Conservation (phyloP, 2,797 vertebrate genomes). For the Melanotaenia parkinsoni region DNA sequence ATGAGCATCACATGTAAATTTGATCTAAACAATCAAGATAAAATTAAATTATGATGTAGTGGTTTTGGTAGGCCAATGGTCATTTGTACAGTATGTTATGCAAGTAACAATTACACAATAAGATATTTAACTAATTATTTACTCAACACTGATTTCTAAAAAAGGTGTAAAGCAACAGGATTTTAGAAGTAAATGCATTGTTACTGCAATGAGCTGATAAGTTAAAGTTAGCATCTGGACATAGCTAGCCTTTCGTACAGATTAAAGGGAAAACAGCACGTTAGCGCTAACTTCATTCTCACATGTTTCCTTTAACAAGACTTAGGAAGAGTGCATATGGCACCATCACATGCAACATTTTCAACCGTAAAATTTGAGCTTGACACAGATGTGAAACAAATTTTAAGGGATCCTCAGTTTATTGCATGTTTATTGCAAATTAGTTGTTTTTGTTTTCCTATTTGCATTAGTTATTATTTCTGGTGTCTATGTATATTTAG, state of each 20-base stretch:
- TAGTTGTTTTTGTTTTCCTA: not conserved
- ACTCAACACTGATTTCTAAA: not conserved
- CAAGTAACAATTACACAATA: not conserved
- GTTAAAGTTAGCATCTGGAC: no score
- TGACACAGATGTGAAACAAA: no score
- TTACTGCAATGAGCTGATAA: no score
- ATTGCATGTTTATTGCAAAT: not conserved
- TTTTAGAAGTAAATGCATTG: not conserved
- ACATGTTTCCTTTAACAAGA: no score
- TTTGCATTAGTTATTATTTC: not conserved
- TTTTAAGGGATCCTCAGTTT: no score
- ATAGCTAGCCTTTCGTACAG: no score
- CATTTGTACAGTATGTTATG: not conserved
- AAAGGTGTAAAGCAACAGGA: not conserved
- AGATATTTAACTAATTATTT: not conserved
- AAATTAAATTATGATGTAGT: not conserved
- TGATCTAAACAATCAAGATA: not conserved
- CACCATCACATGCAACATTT: no score
- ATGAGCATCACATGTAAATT: conserved; percentile 2
- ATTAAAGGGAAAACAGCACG: no score
- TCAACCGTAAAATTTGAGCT: no score
- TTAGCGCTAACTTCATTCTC: no score
- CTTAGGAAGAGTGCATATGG: no score
- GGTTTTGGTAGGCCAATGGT: not conserved
- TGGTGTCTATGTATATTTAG: not conserved